Base-by-base conservation (phyloP, 2,113 vertebrate species). In the Camarhynchus parvulus region DNA sequence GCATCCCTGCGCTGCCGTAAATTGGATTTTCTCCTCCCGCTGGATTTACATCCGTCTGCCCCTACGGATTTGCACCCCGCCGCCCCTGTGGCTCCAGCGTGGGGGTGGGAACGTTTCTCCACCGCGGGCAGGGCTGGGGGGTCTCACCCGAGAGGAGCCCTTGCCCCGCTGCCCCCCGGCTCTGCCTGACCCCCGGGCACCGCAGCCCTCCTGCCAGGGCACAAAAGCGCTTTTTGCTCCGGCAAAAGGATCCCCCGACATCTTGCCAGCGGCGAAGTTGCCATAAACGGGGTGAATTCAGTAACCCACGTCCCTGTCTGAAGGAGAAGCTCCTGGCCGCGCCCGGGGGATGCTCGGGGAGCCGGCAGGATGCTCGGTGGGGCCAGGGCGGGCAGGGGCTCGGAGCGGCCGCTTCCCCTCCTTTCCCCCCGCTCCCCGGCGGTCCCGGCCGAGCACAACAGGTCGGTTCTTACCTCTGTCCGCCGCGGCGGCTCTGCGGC, bases 391-490 rank as follows among this genome's bases (percentile, higher is more conserved):
- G 33, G 44, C 18, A 30, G 62, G 39, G 47, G 41, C 70, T 55
- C 52, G 16, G 41, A 35, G 62, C 25, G 35, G 62, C 55, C 41
- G 41, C 30, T 42, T 15, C 55, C 21, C 21, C n/a, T 41, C 56
- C 24, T 55, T 16, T n/a, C 12, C 66, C 47, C 70, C 5, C 25
- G 11, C 25, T 61, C 16, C 39, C 70, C 46, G 44, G 37, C 31
- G 73, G 22, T 53, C 37, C 68, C 44, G 61, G 44, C 69, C 69
- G 39, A 53, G 16, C 80, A 79, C 94, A 93, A 88, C 94, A 95
- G 88, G 83, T 95, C 44, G 19, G 72, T 41, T 61, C 94, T 93
- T 88, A 91, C 88, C 94, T 94, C 44, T 6, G 56, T 75, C 85
- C 39, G 21, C 79, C 42, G 39, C 76, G 53, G 88, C 64, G 46